Evolutionary conservation across 1,140 invertebrate species (phyloP).

Genomic region (Aradophagus sp.): DNA sequence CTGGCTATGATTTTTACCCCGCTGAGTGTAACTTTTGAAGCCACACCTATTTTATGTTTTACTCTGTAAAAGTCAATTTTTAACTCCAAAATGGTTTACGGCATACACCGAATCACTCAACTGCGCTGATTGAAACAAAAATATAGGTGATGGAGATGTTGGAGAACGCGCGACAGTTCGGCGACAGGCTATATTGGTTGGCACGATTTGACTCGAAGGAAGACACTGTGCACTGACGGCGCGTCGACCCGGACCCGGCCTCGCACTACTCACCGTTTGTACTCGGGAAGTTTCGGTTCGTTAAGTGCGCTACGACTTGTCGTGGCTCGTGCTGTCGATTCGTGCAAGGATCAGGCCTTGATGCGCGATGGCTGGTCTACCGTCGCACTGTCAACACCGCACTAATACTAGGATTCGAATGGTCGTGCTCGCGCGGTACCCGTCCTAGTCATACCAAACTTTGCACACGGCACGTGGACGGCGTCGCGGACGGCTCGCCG

Average conservation of each 20-base stretch:
- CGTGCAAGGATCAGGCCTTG: constrained; percentile 41
- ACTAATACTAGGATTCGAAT: constrained; percentile 76
- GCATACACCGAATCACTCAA: no score
- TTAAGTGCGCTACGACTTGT: constrained; percentile 32
- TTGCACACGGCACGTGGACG: constrained; percentile 75
- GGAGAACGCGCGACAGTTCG: no score
- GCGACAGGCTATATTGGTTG: no score
- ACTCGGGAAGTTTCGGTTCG: constrained; percentile 47
- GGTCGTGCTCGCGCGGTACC: constrained; percentile 67
- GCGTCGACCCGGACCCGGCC: constrained; percentile 20
- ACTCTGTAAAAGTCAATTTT: no score
- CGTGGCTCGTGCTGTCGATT: constrained; percentile 54
- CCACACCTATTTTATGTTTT: no score
- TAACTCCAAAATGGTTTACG: no score
- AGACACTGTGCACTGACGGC: constrained; percentile 6
- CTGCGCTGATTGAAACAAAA: no score
- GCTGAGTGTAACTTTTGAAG: no score
- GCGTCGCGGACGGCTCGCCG: constrained; percentile 47
- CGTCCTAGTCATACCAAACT: constrained; percentile 74
- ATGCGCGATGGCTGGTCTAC: constrained; percentile 43
- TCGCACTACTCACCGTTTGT: constrained; percentile 52
- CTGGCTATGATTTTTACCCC: no score
- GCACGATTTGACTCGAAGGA: no score
- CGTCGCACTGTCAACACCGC: constrained; percentile 62
- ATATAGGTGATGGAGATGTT: no score